phyloP scores from a whole-genome alignment of 2,113 vertebrate species.

The Chaenocephalus aceratus region DNA sequence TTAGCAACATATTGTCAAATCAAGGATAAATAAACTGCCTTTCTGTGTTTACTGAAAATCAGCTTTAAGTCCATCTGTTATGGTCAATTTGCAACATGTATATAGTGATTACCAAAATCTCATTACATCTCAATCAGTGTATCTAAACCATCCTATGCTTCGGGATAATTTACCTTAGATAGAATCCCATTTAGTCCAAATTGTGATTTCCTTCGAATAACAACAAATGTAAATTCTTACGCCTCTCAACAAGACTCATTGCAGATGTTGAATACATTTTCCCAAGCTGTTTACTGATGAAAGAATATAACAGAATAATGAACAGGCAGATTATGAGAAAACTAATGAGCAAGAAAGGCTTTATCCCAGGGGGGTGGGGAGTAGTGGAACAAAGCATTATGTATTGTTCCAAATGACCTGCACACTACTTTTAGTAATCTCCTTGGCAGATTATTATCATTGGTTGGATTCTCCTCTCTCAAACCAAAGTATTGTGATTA shows the following conservation, averaged over 20 bases:
- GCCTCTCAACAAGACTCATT: not conserved
- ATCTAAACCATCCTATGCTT: slow-evolving; percentile 1
- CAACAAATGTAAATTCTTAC: not conserved
- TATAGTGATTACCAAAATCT: slow-evolving; percentile 20
- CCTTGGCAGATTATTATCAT: slow-evolving; percentile 20
- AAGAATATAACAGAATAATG: slow-evolving; percentile 11
- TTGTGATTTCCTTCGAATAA: slow-evolving; percentile 3
- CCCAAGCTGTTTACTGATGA: slow-evolving; percentile 11
- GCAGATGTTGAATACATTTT: not conserved
- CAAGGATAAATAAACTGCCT: slow-evolving; percentile 1
- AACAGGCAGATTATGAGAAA: slow-evolving; percentile 14
- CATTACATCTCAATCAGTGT: slow-evolving; percentile 17
- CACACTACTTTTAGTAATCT: slow-evolving; percentile 28
- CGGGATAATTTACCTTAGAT: slow-evolving; percentile 7
- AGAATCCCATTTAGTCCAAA: not conserved
- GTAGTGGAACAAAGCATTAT: slow-evolving; percentile 28
- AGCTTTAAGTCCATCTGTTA: slow-evolving; percentile 25
- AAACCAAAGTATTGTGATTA: not conserved
- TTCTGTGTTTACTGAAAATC: slow-evolving; percentile 13
- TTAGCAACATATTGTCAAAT: slow-evolving; percentile 9
- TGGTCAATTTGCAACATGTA: slow-evolving; percentile 29
- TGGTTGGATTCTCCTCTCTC: slow-evolving; percentile 18
- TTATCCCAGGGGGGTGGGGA: slow-evolving; percentile 40
- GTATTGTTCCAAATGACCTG: slow-evolving; percentile 30
- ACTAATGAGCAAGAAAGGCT: slow-evolving; percentile 23